phyloP scores from a whole-genome alignment of 2,113 vertebrate genomes.

The Turdus rufiventris region DNA sequence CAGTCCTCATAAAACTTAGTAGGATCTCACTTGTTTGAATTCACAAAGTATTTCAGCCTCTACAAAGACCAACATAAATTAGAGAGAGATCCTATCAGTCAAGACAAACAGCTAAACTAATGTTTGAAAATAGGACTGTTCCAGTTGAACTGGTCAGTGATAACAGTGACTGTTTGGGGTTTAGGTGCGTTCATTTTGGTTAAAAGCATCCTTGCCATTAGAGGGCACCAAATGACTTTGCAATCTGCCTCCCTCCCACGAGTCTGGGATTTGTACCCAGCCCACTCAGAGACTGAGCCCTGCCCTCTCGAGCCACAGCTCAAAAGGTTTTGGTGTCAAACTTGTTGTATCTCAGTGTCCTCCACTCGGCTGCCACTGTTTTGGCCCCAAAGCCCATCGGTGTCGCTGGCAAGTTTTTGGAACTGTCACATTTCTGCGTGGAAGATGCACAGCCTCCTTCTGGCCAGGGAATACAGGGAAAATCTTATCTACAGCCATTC shows the following conservation, averaged over 20 bases:
- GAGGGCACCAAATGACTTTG: conserved; percentile 62
- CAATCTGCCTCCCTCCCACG: not conserved
- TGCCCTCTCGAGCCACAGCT: not conserved
- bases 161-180: fast-evolving
- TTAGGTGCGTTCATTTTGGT: not conserved
- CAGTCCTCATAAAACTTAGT: not conserved
- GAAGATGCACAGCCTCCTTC: not conserved
- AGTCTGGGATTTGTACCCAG: not conserved
- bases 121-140: not conserved
- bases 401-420: not conserved
- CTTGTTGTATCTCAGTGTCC: not conserved
- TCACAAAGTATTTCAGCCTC: not conserved
- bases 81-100: not conserved
- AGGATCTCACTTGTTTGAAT: not conserved
- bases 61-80: not conserved
- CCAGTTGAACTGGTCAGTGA: not conserved
- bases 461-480: not conserved
- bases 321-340: not conserved
- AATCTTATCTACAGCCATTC: not conserved
- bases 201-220: conserved; percentile 14
- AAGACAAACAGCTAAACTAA: not conserved
- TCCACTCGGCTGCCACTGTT: not conserved
- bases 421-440: not conserved
- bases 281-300: not conserved
- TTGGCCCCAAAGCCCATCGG: not conserved